Base-by-base conservation (phyloP, 2,113 vertebrate genomes). In the Haemorhous mexicanus region DNA sequence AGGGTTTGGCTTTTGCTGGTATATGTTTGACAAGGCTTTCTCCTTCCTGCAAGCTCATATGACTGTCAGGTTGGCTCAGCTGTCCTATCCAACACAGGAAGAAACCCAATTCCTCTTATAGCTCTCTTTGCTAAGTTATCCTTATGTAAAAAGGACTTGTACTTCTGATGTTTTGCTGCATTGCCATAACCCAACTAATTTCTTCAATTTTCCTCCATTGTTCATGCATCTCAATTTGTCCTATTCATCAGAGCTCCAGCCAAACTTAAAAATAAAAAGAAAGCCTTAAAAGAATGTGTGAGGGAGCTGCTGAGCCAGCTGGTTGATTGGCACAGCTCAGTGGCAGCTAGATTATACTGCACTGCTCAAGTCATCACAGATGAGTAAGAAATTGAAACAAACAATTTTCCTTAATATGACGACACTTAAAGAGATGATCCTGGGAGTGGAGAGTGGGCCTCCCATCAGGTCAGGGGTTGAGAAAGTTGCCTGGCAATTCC, bases 401-500 rank as follows among this genome's bases (percentile, higher is more conserved):
- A 95, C 13, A 66, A 56, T 77, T 78, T 72, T 96, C 87, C 90
- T 91, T 90, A 95, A 96, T 32, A 76, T 13, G 86, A 86, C 70
- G 75, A 96, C 46, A 79, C n/a, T 87, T 61, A 32, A 66, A 84
- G 63, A 95, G 66, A 89, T 89, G 85, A 95, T 96, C 90, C 92
- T 75, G 90, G 84, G 84, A 93, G 72, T 55, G 64, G 61, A 95
- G 33, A 35, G 47, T 72, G 77, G 43, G 78, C 69, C 84, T 87
- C 89, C 80, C 64, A 59, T 32, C 18, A 47, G 78, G 77, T 92
- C 95, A 96, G 82, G 80, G 87, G 92, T 78, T 0, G 2, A 87
- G 72, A 92, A 89, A 95, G 69, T 73, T 82, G 89, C 92, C 91
- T 96, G 93, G 88, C 90, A 95, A 66, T 91, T 96, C 97, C 96